phyloP scores from a whole-genome alignment of 2,113 vertebrate species.

The Puntigrus tetrazona region DNA sequence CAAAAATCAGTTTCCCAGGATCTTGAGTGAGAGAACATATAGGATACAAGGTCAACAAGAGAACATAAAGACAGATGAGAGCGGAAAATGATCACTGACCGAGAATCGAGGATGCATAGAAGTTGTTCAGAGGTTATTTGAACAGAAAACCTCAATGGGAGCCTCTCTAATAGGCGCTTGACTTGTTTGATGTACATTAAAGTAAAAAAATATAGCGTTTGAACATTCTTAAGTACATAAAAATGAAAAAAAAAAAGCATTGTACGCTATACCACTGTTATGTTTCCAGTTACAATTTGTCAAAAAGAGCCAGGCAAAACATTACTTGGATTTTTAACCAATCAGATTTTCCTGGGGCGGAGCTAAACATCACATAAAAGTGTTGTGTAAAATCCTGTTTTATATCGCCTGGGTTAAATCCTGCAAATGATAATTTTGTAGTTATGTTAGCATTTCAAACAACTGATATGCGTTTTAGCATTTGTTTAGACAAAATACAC shows the following conservation, averaged over 20 bases:
- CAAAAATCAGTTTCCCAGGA: slow-evolving; percentile 29
- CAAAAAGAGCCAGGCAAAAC: not conserved
- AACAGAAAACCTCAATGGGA: not conserved
- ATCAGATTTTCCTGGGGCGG: not conserved
- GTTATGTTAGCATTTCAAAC: not conserved
- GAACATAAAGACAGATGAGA: slow-evolving; percentile 10
- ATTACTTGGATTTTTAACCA: not conserved
- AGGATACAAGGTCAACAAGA: not conserved
- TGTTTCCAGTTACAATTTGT: not conserved
- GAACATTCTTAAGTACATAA: not conserved
- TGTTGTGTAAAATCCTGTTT: not conserved
- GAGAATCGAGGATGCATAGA: not conserved
- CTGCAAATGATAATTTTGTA: not conserved
- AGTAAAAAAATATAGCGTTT: not conserved
- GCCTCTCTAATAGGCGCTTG: not conserved
- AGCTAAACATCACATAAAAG: not conserved
- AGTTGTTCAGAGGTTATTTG: not conserved
- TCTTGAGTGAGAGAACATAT: not conserved
- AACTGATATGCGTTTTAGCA: not conserved
- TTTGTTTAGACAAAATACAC: not conserved
- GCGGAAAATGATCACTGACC: not conserved
- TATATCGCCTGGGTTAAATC: no score
- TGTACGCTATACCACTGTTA: not conserved
- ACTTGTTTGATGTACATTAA: not conserved
- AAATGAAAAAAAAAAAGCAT: not conserved